phyloP scores from a whole-genome alignment of 2,797 vertebrate genomes.

The Hypotaenidia philippensis region DNA sequence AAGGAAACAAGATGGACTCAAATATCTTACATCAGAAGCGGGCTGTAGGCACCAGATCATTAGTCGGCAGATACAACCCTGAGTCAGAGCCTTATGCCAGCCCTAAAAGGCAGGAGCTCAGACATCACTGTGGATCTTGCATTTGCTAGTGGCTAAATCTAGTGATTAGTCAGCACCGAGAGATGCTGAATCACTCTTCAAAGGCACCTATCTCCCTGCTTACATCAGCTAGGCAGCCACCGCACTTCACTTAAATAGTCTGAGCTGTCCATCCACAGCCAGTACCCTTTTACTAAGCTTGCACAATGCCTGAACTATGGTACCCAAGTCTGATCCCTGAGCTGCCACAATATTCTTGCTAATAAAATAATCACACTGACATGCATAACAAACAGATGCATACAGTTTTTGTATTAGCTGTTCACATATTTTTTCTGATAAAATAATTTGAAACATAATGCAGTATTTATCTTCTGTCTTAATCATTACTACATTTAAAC shows the following conservation, averaged over 20 bases:
- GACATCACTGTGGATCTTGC: slow-evolving; percentile 56
- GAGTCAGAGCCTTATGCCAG: slow-evolving; percentile 69
- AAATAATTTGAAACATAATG: background rate
- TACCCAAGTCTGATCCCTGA: background rate
- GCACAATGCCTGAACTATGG: background rate
- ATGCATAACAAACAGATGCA: background rate
- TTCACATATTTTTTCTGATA: background rate
- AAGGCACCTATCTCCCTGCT: slow-evolving; percentile 74
- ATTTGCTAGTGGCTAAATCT: slow-evolving; percentile 71
- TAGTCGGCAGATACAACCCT: slow-evolving; percentile 62
- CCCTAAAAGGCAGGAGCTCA: slow-evolving; percentile 70
- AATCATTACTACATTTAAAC: background rate
- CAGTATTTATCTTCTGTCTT: background rate
- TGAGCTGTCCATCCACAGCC: background rate
- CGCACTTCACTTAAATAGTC: background rate
- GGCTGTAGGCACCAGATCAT: slow-evolving; percentile 54
- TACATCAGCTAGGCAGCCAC: slow-evolving; percentile 63
- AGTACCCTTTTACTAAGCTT: background rate
- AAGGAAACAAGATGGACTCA: slow-evolving; percentile 45
- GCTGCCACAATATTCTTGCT: background rate
- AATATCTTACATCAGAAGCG: background rate
- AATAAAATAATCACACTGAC: background rate
- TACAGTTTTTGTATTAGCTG: background rate
- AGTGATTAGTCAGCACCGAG: slow-evolving; percentile 72
- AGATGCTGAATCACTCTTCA: slow-evolving; percentile 76